Base-by-base conservation (phyloP, 2,888 invertebrate genomes). In the Acronicta leporina region DNA sequence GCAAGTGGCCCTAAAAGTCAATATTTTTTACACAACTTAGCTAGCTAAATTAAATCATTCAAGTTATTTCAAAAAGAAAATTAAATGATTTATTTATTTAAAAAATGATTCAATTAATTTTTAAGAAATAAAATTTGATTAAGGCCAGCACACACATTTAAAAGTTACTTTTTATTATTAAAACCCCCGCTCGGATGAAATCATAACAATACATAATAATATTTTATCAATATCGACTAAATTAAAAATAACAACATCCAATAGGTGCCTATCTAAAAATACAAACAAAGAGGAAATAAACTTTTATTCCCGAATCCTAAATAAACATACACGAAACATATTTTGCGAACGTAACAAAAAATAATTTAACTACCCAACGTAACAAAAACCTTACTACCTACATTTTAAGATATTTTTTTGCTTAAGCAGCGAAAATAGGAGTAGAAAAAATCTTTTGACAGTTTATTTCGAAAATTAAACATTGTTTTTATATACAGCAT, bases 291-390 rank as follows among this genome's bases (percentile, higher is more conserved):
- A 40, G 40, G 9, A 33, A 3, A 49, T 41, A 47, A 41, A 20
- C 7, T 16, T 40, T 7, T 35, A 13, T n/a, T 13, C 13, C 5
- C 16, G 7, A 59, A 52, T 48, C 51, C 42, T 62, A 56, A 62
- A 52, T 20, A 51, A 49, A 68, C 43, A 56, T 40, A 25, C 48
- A 38, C 35, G 15, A 47, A 33, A 42, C 27, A 27, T 9, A 14
- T 61, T 52, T 42, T 8, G 38, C 44, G 11, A 30, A 40, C 48
- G 30, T 33, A 66, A 48, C 62, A 75, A 79, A 82, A 68, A 60
- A 30, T 33, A 10, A 33, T 33, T 11, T n/a, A 41, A 46, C 55
- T 51, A 55, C 52, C 42, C 16, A 54, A 54, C 16, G 45, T 49
- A 59, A 40, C 16, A 35, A 8, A 20, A 38, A 38, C 38, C n/a